Evolutionary conservation across 2,888 invertebrate genomes (phyloP), one percentile per base, ranked within the genome.

Genomic region (Coecobrya sp.): DNA sequence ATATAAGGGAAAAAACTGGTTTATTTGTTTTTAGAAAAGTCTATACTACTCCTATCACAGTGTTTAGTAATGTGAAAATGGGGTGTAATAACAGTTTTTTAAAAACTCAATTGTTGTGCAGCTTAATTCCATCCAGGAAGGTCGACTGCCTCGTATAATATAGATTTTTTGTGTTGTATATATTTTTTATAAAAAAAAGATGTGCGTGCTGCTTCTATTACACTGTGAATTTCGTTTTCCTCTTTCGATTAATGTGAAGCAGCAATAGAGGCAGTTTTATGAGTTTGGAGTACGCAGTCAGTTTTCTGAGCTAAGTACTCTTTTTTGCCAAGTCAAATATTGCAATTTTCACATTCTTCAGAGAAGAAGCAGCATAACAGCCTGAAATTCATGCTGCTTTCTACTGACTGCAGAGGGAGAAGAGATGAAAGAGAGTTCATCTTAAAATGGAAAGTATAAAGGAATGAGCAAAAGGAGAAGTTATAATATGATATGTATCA

Each of bases 61-160:
- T 55, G 30, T 81, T 81, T 81, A 36, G 76, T 76, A 76, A 42
- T 45, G 73, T 81, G 55, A 55, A 81, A 81, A 55, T 81, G 27
- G 81, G 81, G 55, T 81, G 81, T 81, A 81, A 81, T 81, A 82
- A 82, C 82, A 55, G 82, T 82, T 82, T 55, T 82, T 82, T 82
- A 59, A 59, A 55, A 82, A 30, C 59, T 82, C 59, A 82, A 82
- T 82, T 59, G 59, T 82, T 82, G 16, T 59, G 19, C 11, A 59
- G 27, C 82, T 55, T 82, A 59, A 62, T 85, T 62, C 25, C 86
- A 70, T 86, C 70, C 86, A 70, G 86, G 86, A 86, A 86, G 70
- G 86, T 86, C 70, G 68, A 30, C 65, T 42, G 85, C 65, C 52
- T 81, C 45, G 19, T 25, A 25, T 68, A 25, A 30, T 68, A n/a